Conservation (phyloP, 1,140 invertebrate genomes). For the Hormaphis cornu region DNA sequence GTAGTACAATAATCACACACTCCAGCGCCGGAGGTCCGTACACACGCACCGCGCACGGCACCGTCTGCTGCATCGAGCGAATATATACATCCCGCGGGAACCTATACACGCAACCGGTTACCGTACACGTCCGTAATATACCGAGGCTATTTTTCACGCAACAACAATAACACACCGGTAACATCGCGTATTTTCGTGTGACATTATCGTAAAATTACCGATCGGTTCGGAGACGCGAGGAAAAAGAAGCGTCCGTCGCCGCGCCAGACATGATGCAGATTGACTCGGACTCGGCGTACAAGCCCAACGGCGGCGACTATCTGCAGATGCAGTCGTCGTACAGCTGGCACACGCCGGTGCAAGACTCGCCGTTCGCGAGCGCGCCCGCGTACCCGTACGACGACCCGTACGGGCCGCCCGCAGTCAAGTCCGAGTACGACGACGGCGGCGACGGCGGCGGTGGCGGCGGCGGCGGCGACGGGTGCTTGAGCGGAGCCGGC, state of each 20-base stretch:
- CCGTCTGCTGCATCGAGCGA: too few relatives aligned
- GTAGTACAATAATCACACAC: background rate
- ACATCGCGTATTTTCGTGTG: too few relatives aligned
- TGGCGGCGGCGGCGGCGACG: background rate
- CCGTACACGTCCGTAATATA: background rate
- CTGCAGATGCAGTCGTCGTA: constrained; percentile 3
- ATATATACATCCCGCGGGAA: background rate
- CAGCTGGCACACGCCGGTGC: background rate
- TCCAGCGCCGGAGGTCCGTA: too few relatives aligned
- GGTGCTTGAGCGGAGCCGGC: background rate
- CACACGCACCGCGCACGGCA: too few relatives aligned
- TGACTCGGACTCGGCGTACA: constrained; percentile 17
- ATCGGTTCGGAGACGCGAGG: too few relatives aligned
- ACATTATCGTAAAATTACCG: too few relatives aligned
- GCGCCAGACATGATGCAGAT: constrained; percentile 9
- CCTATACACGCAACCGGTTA: background rate
- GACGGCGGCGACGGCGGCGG: background rate
- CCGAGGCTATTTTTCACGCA: background rate
- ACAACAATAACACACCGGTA: background rate
- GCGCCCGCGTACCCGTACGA: background rate
- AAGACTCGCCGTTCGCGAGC: constrained; percentile 7
- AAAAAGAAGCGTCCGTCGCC: background rate
- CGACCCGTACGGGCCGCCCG: background rate
- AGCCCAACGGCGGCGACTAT: constrained; percentile 13
- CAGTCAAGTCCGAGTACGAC: constrained; percentile 21